phyloP scores from a whole-genome alignment of 2,113 vertebrate species.

The Ciconia stormi region DNA sequence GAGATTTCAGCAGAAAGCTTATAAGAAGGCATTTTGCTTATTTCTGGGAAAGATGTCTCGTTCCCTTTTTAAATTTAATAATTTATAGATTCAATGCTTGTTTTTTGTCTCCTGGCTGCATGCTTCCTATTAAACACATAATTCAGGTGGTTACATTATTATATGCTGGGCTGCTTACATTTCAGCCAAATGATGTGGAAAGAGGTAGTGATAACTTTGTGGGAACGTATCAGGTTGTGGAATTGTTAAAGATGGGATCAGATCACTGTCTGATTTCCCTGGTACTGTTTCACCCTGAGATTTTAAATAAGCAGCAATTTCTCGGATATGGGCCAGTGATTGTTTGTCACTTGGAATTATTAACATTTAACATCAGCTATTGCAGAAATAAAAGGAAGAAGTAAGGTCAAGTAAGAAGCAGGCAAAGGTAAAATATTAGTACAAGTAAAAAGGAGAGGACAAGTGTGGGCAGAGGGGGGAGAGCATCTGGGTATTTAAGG shows the following conservation, averaged over 20 bases:
- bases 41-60: not conserved
- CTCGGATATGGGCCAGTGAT: not conserved
- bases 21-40: not conserved
- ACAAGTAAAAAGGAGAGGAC: not conserved
- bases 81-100: constrained; percentile 17
- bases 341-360: not conserved
- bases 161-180: not conserved
- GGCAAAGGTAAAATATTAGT: not conserved
- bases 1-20: not conserved
- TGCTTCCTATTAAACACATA: constrained; percentile 51
- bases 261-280: not conserved
- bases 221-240: not conserved
- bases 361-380: not conserved
- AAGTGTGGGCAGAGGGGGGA: not conserved
- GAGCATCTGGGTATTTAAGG: not conserved
- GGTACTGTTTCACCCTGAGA: not conserved
- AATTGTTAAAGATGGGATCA: not conserved
- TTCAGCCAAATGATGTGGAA: not conserved
- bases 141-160: constrained; percentile 19
- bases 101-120: not conserved
- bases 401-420: not conserved
- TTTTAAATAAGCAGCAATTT: not conserved
- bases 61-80: constrained; percentile 34
- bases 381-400: not conserved
- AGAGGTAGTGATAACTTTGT: not conserved